phyloP scores from a whole-genome alignment of 2,888 invertebrate genomes.

The Eristalinus sepulchralis region DNA sequence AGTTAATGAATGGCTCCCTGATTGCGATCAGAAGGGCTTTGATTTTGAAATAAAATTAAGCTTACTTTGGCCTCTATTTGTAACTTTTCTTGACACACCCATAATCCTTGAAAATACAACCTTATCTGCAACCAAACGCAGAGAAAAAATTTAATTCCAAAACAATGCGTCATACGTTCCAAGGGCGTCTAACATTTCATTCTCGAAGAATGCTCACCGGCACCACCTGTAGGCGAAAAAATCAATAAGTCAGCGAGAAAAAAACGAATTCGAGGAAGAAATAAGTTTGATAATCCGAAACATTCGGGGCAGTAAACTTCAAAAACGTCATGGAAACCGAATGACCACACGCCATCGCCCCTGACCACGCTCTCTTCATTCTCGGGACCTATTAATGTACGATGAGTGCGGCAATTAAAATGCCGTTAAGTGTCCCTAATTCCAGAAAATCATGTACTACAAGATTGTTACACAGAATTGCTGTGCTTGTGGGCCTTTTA shows the following conservation, averaged over 20 bases:
- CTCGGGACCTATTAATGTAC: neutral
- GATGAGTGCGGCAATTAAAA: conserved; percentile 13
- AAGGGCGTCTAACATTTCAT: no score
- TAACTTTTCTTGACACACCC: no score
- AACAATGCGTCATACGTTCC: no score
- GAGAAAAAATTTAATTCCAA: no score
- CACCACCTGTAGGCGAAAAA: neutral
- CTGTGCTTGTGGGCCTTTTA: neutral
- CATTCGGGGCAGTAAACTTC: conserved; percentile 20
- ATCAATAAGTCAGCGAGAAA: neutral
- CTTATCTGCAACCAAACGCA: no score
- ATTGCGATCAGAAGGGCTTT: neutral
- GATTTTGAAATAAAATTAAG: neutral
- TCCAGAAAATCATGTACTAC: neutral
- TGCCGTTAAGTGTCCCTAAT: conserved; percentile 1
- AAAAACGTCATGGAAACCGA: conserved; percentile 12
- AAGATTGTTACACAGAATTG: neutral
- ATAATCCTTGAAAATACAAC: no score
- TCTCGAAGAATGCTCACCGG: no score
- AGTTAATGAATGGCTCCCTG: neutral
- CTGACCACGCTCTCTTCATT: neutral
- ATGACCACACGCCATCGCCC: neutral
- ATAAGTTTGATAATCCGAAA: neutral
- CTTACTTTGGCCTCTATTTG: no score
- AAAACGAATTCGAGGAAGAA: neutral